A percentile compares a stretch with the other conserved stretches of the same genome.
Evolutionary conservation across 1,140 invertebrate genomes (phyloP).

Genomic region (Metaphire vulgaris): DNA sequence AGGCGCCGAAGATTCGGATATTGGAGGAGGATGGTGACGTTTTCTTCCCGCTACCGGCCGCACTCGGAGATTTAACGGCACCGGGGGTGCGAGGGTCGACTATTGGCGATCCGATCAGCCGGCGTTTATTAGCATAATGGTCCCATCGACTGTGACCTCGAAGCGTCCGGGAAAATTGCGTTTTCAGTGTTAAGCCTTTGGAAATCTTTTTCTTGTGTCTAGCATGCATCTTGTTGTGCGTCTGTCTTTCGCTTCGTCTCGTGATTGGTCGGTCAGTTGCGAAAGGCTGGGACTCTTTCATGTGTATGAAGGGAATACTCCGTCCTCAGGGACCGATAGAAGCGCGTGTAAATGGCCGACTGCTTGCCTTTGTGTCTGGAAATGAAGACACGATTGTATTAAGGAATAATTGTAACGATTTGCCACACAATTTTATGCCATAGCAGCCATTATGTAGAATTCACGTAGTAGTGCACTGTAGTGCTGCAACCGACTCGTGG

Average conservation of each 20-base stretch:
- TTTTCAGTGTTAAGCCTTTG: not conserved
- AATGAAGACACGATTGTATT: not conserved
- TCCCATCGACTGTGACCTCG: not conserved
- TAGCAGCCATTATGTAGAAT: no score
- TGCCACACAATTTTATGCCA: not conserved
- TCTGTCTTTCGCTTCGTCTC: no score
- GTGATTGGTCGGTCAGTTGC: no score
- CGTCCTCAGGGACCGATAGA: not conserved
- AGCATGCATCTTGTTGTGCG: not conserved
- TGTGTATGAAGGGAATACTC: not conserved
- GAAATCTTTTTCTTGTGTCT: not conserved
- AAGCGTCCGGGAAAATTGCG: not conserved
- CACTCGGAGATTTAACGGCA: not conserved
- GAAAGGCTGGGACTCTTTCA: not conserved
- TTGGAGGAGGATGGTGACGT: not conserved
- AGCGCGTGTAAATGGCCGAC: not conserved
- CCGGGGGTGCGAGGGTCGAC: not conserved
- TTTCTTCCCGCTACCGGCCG: not conserved
- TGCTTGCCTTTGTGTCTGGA: not conserved
- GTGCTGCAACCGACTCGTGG: no score
- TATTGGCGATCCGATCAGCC: not conserved
- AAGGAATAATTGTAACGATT: not conserved
- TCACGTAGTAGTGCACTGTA: no score
- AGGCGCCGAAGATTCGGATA: not conserved
- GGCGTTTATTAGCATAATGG: not conserved